A percentile compares a stretch with the other conserved stretches of the same genome.
Conservation (phyloP, 2,888 invertebrate species). For the Habroteleia sp. region DNA sequence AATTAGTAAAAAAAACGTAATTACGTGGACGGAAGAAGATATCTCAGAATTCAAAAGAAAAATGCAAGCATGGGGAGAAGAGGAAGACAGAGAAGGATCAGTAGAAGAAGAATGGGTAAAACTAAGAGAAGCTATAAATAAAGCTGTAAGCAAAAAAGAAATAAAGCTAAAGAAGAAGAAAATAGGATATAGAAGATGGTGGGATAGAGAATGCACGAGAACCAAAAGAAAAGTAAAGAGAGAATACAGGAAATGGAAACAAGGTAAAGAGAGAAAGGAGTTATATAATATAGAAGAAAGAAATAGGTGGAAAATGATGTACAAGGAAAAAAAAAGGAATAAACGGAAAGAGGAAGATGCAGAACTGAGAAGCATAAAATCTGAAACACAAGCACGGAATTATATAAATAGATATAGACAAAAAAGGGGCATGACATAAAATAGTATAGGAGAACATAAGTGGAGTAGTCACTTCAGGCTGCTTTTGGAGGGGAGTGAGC, state of each 20-base stretch:
- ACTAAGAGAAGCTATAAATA: not conserved
- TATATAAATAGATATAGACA: not conserved
- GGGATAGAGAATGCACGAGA: too few species aligned
- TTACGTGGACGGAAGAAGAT: not conserved
- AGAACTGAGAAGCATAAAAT: not conserved
- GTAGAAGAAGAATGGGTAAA: constrained; percentile 5
- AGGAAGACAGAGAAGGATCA: not conserved
- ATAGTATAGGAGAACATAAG: not conserved
- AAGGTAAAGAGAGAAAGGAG: too few species aligned
- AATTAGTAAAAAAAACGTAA: not conserved
- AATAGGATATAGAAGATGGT: constrained; percentile 9
- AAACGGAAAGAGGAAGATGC: not conserved
- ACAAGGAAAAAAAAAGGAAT: not conserved
- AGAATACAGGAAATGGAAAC: not conserved
- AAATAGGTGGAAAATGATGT: not conserved
- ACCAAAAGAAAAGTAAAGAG: not conserved
- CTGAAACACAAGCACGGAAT: not conserved
- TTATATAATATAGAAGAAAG: not conserved
- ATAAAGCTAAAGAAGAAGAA: not conserved
- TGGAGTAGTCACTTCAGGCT: not conserved
- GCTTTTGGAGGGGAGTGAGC: not conserved
- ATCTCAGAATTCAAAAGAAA: not conserved
- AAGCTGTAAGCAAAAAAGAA: not conserved
- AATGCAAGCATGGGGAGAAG: not conserved
- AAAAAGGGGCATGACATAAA: not conserved